These are phyloP conservation scores for Drosophila baimaii DNA, from an alignment of 1,140 invertebrate species.

Conservation along the genomic window DNA sequence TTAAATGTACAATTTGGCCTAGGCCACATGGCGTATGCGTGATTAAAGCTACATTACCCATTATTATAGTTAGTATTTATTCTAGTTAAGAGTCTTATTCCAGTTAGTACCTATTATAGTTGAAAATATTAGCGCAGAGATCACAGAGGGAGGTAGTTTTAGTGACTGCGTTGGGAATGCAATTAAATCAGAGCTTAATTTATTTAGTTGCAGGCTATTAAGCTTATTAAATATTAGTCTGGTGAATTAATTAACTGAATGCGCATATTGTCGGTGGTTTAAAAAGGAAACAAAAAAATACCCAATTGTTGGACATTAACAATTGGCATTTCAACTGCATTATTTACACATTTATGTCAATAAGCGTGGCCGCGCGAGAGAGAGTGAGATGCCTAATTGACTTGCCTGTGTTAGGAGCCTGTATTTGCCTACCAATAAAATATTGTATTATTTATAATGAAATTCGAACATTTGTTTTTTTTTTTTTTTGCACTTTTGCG, in stretches of 20 bases:
- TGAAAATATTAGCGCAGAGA: background rate
- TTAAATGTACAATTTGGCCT: background rate
- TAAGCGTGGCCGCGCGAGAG: too few relatives aligned
- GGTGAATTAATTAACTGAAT: slow-evolving; percentile 1
- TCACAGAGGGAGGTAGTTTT: background rate
- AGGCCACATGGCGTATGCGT: background rate
- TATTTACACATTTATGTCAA: slow-evolving; percentile 13
- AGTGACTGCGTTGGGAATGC: background rate
- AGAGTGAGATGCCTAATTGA: background rate
- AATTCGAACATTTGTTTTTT: too few relatives aligned
- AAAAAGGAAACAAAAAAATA: too few relatives aligned
- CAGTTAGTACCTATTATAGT: background rate
- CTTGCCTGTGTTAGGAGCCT: background rate
- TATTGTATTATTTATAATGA: background rate
- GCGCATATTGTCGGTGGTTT: background rate
- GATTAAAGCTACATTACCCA: background rate
- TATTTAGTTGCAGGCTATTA: background rate
- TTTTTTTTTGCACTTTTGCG: too few relatives aligned
- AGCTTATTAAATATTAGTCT: background rate
- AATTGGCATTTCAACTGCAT: background rate
- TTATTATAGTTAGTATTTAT: too few relatives aligned
- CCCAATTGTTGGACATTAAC: background rate
- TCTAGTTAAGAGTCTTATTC: too few relatives aligned
- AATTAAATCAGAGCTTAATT: background rate
- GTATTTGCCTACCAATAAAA: background rate